Evolutionary conservation across 2,888 invertebrate species (phyloP), one percentile per base, ranked within the genome.

Genomic region (Anarsia innoxiella): DNA sequence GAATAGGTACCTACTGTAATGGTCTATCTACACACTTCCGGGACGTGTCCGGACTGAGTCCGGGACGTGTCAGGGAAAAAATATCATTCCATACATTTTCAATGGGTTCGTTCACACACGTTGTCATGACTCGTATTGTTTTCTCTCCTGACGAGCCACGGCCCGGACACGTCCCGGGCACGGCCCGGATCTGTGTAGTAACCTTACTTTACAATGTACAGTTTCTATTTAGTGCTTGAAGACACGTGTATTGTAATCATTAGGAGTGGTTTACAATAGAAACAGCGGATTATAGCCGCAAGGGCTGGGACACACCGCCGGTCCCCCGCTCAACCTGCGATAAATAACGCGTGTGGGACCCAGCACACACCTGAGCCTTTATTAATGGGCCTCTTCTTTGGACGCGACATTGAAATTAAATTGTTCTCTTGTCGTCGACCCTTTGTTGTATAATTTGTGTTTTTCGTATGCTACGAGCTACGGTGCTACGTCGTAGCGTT

Each of bases 301-400:
- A 31, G 31, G n/a, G n/a, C n/a, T n/a, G n/a, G n/a, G 4, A 19
- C 19, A 19, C 13, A 14, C 29, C 29, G 9, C n/a, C 29, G 13
- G 29, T 12, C 15, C 14, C 16, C 30, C 15, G 13, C 8, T n/a
- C n/a, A n/a, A n/a, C n/a, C n/a, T 12, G 5, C 15, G 16, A 15
- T 31, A n/a, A 31, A 31, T 30, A 28, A 28, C 12, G 28, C 28
- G 28, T 41, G 38, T 9, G 25, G 35, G 37, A 33, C 15, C 37
- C 41, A 35, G 34, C 32, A 28, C 35, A 27, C 46, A 44, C 44
- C 46, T 46, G 46, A 37, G 46, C 15, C 31, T 38, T 42, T 44
- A 46, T 46, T 41, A 46, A 46, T 46, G 40, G 38, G 12, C 15
- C 36, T 32, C 39, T 38, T 33, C 31, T 31, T 31, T 31, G 15